Conservation (phyloP, 2,797 vertebrate genomes). For the Echiichthys vipera region DNA sequence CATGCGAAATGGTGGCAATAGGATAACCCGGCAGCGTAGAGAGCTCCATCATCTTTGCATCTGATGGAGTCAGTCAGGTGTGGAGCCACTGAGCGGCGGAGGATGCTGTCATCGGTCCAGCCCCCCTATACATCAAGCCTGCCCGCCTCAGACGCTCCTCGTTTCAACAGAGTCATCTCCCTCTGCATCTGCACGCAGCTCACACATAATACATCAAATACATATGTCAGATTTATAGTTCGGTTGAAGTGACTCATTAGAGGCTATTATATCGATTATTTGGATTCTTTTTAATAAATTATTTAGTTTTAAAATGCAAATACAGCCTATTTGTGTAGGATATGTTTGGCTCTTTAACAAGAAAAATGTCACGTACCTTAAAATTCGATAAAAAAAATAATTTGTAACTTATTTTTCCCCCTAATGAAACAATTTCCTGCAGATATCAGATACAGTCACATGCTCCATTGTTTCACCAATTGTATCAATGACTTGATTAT, state of each 20-base stretch:
- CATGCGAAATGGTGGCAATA: constrained; percentile 79
- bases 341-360: not conserved
- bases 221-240: not conserved
- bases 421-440: not conserved
- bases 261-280: not conserved
- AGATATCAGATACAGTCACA: not conserved
- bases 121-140: constrained; percentile 47
- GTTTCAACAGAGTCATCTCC: constrained; percentile 9
- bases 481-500: not conserved
- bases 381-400: not conserved
- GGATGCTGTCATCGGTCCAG: constrained; percentile 75
- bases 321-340: not conserved
- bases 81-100: constrained; percentile 62
- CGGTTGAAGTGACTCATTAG: not conserved
- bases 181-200: no score
- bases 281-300: not conserved
- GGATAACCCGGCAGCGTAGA: constrained; percentile 62
- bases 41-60: constrained; percentile 66
- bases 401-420: not conserved
- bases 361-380: fast-evolving
- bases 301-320: not conserved
- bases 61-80: constrained; percentile 77
- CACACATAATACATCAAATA: no score
- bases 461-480: not conserved
- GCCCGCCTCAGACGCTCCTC: constrained; percentile 27